Base-by-base conservation (phyloP, 2,797 vertebrate species). In the Pseudomugil gertrudae region DNA sequence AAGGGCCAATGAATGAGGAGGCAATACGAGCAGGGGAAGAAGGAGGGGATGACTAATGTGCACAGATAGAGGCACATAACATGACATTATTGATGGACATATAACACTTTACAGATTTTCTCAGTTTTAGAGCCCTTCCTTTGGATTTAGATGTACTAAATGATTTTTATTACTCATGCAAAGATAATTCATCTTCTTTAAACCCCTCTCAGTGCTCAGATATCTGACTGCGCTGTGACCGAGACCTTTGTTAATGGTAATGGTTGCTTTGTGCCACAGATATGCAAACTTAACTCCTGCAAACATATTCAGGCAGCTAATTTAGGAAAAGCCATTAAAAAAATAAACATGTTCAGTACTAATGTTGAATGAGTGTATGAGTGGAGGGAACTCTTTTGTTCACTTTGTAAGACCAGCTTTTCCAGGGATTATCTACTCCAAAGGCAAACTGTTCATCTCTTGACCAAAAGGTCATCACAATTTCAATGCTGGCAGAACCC, bases 1-100 rank as follows among this genome's bases (percentile, higher is more conserved):
- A 92, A 83, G 80, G 82, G 75, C 79, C 79, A 86, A 83, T 84
- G 91, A 86, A 81, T 69, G 86, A 81, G 78, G 74, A 83, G 80
- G 80, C 78, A 75, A 68, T n/a, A 75, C 14, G 35, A 57, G 81
- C 47, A 7, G 68, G 52, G 67, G 74, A 80, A 79, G 74, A 72
- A 87, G 78, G 73, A 72, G 72, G 59, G 69, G 71, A 83, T 45
- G 56, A 67, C 79, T 80, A 70, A 83, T 80, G 66, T 72, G 67
- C 60, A 54, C 61, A n/a, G 60, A 33, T 72, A 61, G 72, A 70
- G 50, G 30, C 57, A 32, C 66, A 79, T 57, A 53, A 59, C 54
- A 69, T 8, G 21, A 45, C 57, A 40, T 38, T 72, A 61, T 40
- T 64, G 19, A 52, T 61, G 71, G 66, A 57, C 47, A 23, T 36